phyloP scores from a whole-genome alignment of 2,797 vertebrate species.

The Pygocentrus nattereri region DNA sequence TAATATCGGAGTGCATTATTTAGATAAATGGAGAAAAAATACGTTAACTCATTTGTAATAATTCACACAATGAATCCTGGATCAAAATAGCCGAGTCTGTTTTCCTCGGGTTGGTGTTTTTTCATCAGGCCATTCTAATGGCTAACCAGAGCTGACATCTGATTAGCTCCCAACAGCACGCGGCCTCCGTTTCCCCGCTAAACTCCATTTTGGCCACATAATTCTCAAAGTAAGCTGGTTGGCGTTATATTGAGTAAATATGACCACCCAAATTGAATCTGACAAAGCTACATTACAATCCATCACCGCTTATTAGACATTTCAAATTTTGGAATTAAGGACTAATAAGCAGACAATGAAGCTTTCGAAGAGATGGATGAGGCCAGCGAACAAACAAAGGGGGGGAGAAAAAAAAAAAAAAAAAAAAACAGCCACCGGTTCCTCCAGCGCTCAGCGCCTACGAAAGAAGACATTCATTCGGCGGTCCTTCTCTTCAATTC shows the following conservation, averaged over 20 bases:
- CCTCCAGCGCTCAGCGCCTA: neutral
- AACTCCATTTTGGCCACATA: slow-evolving; percentile 56
- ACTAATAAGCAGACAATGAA: slow-evolving; percentile 79
- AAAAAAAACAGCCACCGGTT: neutral
- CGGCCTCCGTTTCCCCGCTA: slow-evolving; percentile 49
- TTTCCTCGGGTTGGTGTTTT: slow-evolving; percentile 31
- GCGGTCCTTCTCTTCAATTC: neutral
- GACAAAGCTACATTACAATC: slow-evolving; percentile 86
- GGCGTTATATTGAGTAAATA: slow-evolving; percentile 80
- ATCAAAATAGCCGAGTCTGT: slow-evolving; percentile 38
- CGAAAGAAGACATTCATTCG: neutral
- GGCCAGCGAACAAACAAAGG: slow-evolving; percentile 72
- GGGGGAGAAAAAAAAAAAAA: slow-evolving; percentile 50
- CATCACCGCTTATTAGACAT: slow-evolving; percentile 87
- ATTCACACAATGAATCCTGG: slow-evolving; percentile 37
- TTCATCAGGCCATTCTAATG: slow-evolving; percentile 23
- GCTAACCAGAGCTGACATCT: slow-evolving; percentile 63
- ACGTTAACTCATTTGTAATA: slow-evolving; percentile 38
- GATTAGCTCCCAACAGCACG: slow-evolving; percentile 62
- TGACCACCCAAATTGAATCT: slow-evolving; percentile 79
- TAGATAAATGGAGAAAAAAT: slow-evolving; percentile 29
- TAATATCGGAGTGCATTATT: slow-evolving; percentile 41
- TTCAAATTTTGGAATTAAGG: slow-evolving; percentile 82
- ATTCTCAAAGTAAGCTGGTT: slow-evolving; percentile 75
- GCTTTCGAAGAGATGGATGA: slow-evolving; percentile 82